phyloP scores from a whole-genome alignment of 2,888 invertebrate genomes.

The Leptinotarsa tumamoca region DNA sequence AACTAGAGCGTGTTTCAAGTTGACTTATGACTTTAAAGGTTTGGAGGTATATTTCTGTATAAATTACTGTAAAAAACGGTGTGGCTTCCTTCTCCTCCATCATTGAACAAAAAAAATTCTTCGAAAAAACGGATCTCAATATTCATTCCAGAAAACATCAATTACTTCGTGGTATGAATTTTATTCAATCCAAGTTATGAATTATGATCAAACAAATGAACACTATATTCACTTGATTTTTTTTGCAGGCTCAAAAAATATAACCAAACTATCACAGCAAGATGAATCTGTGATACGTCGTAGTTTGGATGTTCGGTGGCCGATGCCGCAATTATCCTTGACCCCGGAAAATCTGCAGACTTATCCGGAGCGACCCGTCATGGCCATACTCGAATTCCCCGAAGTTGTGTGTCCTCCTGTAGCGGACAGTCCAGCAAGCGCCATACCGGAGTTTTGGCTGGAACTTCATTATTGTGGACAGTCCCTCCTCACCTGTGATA shows the following conservation, averaged over 20 bases:
- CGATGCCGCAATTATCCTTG: conserved; percentile 76
- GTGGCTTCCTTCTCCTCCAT: too few species aligned
- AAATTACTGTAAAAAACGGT: too few species aligned
- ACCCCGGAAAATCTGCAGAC: conserved; percentile 83
- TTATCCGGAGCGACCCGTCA: conserved; percentile 81
- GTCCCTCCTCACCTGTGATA: conserved; percentile 78
- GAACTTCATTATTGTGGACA: conserved; percentile 86
- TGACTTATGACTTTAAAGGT: too few species aligned
- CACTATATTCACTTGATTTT: background rate
- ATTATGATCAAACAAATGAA: background rate
- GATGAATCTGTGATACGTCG: conserved; percentile 63
- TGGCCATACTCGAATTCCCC: conserved; percentile 81
- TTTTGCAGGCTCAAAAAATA: conserved; percentile 40
- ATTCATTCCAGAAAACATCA: too few species aligned
- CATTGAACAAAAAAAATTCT: too few species aligned
- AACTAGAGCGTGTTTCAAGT: too few species aligned
- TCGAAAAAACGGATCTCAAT: too few species aligned
- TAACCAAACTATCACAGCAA: conserved; percentile 42
- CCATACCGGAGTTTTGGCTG: conserved; percentile 78
- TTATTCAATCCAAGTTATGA: too few species aligned
- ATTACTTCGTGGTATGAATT: too few species aligned
- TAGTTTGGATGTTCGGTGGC: conserved; percentile 86
- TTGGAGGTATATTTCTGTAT: too few species aligned
- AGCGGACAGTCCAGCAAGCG: conserved; percentile 68
- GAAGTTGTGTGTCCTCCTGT: conserved; percentile 78